Conservation (phyloP, 1,140 invertebrate genomes). For the Drosophila subpulchrella region DNA sequence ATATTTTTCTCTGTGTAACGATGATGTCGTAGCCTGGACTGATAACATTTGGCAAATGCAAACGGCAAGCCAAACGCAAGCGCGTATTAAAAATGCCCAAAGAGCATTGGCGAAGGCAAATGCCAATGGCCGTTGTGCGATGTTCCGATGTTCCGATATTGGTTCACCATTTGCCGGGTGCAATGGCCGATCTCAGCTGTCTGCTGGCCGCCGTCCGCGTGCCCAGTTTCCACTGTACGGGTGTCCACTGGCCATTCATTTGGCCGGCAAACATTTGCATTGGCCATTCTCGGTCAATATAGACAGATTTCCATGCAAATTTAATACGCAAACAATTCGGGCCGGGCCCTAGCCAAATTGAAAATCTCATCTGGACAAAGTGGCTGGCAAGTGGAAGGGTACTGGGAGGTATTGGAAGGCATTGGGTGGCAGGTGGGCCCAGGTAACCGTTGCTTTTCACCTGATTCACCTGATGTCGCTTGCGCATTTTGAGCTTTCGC, state of each 20-base stretch:
- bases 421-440: neutral
- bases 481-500: conserved; percentile 53
- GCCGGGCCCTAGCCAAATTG: conserved; percentile 76
- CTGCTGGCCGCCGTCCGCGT: conserved; percentile 31
- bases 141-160: conserved; percentile 41
- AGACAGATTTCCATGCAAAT: conserved; percentile 84
- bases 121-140: conserved; percentile 54
- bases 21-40: conserved; percentile 50
- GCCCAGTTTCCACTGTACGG: conserved; percentile 41
- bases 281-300: conserved; percentile 84
- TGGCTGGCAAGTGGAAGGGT: conserved; percentile 24
- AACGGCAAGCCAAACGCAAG: conserved; percentile 51
- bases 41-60: conserved; percentile 81
- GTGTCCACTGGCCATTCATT: conserved; percentile 68
- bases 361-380: conserved; percentile 83
- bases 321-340: conserved; percentile 84
- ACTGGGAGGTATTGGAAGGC: neutral
- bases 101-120: conserved; percentile 61
- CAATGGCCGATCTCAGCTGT: conserved; percentile 53
- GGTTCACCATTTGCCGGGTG: conserved; percentile 46
- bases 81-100: conserved; percentile 82
- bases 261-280: conserved; percentile 81
- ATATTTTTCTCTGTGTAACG: conserved; percentile 4
- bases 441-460: conserved; percentile 12
- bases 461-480: conserved; percentile 36